Conservation (phyloP, 2,797 vertebrate species). For the Schizopygopsis pylzovi region DNA sequence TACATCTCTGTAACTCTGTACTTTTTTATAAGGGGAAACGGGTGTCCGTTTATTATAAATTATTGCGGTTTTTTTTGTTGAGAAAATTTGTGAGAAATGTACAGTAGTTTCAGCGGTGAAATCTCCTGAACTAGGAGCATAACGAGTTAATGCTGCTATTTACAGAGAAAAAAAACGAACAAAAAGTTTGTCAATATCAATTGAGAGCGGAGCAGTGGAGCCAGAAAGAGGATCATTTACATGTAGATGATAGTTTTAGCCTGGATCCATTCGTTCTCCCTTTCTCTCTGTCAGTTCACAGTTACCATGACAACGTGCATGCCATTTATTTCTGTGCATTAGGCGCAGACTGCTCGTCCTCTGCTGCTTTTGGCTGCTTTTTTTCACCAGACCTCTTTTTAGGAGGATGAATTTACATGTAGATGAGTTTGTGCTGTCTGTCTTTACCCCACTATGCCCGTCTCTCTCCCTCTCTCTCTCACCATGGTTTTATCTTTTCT, state of each 20-base stretch:
- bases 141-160: conserved; percentile 39
- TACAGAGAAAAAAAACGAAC: conserved; percentile 3
- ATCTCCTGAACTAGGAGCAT: background rate
- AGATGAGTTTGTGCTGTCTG: conserved; percentile 60
- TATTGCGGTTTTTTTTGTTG: background rate
- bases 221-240: conserved; percentile 59
- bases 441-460: background rate
- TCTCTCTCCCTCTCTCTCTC: conserved; percentile 1
- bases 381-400: conserved; percentile 49
- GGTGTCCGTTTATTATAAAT: background rate
- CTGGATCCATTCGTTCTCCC: conserved; percentile 56
- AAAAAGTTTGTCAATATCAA: conserved; percentile 57
- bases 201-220: conserved; percentile 51
- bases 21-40: background rate
- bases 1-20: background rate
- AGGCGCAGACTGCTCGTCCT: conserved; percentile 58
- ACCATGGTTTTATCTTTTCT: conserved; percentile 42
- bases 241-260: conserved; percentile 63
- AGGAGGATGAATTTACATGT: conserved; percentile 62
- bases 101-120: background rate
- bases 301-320: conserved; percentile 61
- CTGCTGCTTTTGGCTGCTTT: conserved; percentile 26
- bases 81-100: background rate
- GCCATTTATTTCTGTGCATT: conserved; percentile 62
- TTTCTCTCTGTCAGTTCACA: conserved; percentile 48